Percentiles rank a stretch among this genome's conserved stretches.
Evolutionary conservation across 2,113 vertebrate species (phyloP).

Genomic region (Arenaria interpres): DNA sequence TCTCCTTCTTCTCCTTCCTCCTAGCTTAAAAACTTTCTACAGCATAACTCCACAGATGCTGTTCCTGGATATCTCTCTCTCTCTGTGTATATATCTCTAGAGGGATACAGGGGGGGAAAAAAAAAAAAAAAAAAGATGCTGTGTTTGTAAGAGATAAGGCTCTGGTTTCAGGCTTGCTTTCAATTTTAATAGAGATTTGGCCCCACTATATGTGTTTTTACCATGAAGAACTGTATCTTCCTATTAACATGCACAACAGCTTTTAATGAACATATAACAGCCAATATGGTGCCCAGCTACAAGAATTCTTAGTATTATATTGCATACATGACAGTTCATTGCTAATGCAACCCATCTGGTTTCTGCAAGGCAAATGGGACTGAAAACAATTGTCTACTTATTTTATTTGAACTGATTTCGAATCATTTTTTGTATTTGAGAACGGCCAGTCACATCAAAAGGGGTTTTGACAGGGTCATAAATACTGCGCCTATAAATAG

Average conservation of each 20-base stretch:
- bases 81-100: not conserved
- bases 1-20: not conserved
- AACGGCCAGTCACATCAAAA: not conserved
- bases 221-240: not conserved
- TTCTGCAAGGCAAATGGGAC: not conserved
- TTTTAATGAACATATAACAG: not conserved
- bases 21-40: not conserved
- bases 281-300: not conserved
- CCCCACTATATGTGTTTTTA: not conserved
- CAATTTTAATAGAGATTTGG: not conserved
- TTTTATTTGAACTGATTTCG: not conserved
- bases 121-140: not conserved
- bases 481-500: constrained; percentile 13
- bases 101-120: not conserved
- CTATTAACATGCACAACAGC: not conserved
- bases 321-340: not conserved
- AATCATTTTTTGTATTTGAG: not conserved
- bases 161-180: not conserved
- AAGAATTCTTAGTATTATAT: not conserved
- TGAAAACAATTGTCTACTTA: not conserved
- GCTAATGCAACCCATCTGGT: not conserved
- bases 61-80: not conserved
- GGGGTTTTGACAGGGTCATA: not conserved
- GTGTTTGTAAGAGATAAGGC: not conserved
- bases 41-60: not conserved